Base-by-base conservation (phyloP, 2,888 invertebrate genomes). In the Camptogramma bilineatum region DNA sequence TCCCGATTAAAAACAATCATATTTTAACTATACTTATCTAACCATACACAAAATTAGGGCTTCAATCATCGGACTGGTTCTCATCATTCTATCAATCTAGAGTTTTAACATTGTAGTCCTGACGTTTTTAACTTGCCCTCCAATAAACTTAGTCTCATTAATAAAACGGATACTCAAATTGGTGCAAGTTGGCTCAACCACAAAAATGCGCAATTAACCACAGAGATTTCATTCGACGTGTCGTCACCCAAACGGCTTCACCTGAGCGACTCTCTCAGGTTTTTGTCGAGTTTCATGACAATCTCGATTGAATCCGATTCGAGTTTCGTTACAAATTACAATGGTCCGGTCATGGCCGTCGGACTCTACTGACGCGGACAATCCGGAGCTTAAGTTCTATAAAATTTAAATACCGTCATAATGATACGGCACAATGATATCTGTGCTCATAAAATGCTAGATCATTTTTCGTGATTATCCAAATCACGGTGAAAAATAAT, bases 281-380 rank as follows among this genome's bases (percentile, higher is more conserved):
- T 90, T 90, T 89, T 90, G 74, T 84, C 19, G 62, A 71, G 76
- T 84, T 88, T 88, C 85, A 86, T 86, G 79, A 83, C 83, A 82
- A 84, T 85, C 84, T 83, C 83, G 82, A 87, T 87, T 89, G 82
- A 86, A 78, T 83, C 77, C 76, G 78, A 84, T 84, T 84, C 80
- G 83, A 80, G 81, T 83, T 83, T 81, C 82, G 79, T 82, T 83
- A 44, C 81, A 77, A 66, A 73, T 74, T 69, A 87, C 85, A 88
- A 88, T 88, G 72, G 83, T 64, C 68, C 74, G 83, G 87, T 88
- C 89, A 90, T 82, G 90, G 88, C 81, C 86, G 79, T 85, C 85
- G 77, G 62, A 70, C 34, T 59, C 71, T 76, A 82, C 76, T 81
- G 77, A 72, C 81, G 82, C 83, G 78, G 75, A 84, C 82, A 86